Percentiles rank a stretch among this genome's conserved stretches.
Evolutionary conservation across 2,797 vertebrate genomes (phyloP).

Genomic region (Acanthiza pusilla): DNA sequence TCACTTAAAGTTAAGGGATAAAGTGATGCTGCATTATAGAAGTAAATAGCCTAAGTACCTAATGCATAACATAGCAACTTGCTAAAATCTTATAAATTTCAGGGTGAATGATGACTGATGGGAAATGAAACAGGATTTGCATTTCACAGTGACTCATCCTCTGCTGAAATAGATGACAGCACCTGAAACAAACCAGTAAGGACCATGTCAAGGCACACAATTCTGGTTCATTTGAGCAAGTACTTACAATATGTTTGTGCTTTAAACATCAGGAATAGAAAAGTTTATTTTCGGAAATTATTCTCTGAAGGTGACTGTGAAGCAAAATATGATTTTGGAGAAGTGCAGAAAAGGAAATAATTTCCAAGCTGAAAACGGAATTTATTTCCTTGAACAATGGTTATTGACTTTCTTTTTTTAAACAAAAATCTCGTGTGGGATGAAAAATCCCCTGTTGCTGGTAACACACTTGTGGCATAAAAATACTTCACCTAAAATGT

Average conservation of each 20-base stretch:
- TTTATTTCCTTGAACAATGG: background rate
- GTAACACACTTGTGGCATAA: background rate
- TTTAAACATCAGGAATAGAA: background rate
- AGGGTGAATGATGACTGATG: background rate
- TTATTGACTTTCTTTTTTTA: slow-evolving; percentile 11
- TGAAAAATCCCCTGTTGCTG: background rate
- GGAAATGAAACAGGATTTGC: background rate
- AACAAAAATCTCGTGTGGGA: background rate
- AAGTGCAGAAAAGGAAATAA: background rate
- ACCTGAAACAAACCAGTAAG: background rate
- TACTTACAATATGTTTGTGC: background rate
- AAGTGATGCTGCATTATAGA: background rate
- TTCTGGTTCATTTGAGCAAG: background rate
- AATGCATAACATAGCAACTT: background rate
- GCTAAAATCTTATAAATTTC: background rate
- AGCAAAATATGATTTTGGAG: background rate
- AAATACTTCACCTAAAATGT: background rate
- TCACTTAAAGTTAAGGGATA: background rate
- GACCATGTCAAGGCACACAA: background rate
- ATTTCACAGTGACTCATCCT: background rate
- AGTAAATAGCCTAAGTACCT: background rate
- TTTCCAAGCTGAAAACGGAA: background rate
- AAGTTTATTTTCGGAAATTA: background rate
- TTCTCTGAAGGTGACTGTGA: background rate
- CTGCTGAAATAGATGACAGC: background rate